These are phyloP conservation scores for Tromatobia lineatoria DNA, from an alignment of 2,888 invertebrate species.

Conservation along the genomic window DNA sequence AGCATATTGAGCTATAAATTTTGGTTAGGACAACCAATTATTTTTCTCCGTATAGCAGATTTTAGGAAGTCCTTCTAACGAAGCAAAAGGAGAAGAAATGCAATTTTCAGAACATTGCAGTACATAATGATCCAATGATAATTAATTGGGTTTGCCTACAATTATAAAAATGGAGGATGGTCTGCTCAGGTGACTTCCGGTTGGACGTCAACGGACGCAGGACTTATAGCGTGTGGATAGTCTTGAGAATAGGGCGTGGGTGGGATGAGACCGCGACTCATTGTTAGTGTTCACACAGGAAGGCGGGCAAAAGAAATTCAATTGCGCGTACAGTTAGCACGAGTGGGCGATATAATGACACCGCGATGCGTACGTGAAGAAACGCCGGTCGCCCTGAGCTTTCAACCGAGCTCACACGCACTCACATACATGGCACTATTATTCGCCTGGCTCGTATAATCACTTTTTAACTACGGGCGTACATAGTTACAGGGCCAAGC, in stretches of 20 bases:
- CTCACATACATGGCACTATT: conserved; percentile 27
- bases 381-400: conserved; percentile 66
- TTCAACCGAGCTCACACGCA: conserved; percentile 13
- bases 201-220: conserved; percentile 12
- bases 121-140: not conserved
- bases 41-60: too few relatives aligned
- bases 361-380: conserved; percentile 72
- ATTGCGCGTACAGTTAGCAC: conserved; percentile 80
- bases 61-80: too few relatives aligned
- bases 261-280: conserved; percentile 66
- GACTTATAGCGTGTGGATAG: conserved; percentile 14
- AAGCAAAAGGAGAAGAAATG: too few relatives aligned
- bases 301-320: conserved; percentile 75
- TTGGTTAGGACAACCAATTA: too few relatives aligned
- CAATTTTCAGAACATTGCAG: too few relatives aligned
- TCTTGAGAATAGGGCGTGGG: conserved; percentile 57
- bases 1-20: too few relatives aligned
- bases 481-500: conserved; percentile 52
- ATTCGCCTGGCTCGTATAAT: conserved; percentile 52
- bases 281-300: conserved; percentile 69
- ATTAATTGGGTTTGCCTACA: not conserved
- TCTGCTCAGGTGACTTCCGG: conserved; percentile 15
- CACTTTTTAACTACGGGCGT: conserved; percentile 50
- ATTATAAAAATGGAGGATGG: not conserved
- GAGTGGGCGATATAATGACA: conserved; percentile 82